Conservation (phyloP, 2,888 invertebrate genomes). For the Hedya salicella region DNA sequence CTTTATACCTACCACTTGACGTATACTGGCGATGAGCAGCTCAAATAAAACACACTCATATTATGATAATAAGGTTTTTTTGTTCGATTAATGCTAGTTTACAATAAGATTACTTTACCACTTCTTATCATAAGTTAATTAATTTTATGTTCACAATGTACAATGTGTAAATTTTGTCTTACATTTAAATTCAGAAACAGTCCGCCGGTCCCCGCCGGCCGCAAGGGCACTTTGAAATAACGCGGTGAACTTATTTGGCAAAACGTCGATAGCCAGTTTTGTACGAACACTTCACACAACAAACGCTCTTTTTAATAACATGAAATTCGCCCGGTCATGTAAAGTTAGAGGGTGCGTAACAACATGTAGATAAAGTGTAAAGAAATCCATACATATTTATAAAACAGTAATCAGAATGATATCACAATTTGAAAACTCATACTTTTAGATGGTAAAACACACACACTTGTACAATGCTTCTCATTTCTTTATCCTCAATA, state of each 20-base stretch:
- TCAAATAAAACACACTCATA: conserved; percentile 75
- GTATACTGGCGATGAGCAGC: too few relatives aligned
- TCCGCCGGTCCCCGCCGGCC: conserved; percentile 76
- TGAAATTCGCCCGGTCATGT: conserved; percentile 26
- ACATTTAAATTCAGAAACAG: conserved; percentile 78
- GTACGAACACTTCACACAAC: conserved; percentile 39
- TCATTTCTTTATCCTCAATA: too few relatives aligned
- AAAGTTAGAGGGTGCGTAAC: too few relatives aligned
- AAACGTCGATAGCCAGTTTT: conserved; percentile 37
- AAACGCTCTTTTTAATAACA: conserved; percentile 27
- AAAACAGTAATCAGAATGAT: too few relatives aligned
- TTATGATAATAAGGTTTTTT: conserved; percentile 85
- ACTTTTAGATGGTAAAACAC: too few relatives aligned
- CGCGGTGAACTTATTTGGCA: conserved; percentile 53
- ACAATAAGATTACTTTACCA: conserved; percentile 83
- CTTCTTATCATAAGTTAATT: conserved; percentile 75
- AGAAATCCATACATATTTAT: not conserved
- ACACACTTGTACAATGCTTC: too few relatives aligned
- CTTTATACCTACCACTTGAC: too few relatives aligned
- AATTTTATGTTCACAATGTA: conserved; percentile 84
- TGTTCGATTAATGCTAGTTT: conserved; percentile 84
- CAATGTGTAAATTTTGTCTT: conserved; percentile 79
- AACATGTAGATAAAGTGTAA: not conserved
- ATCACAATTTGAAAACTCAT: too few relatives aligned
- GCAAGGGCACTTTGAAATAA: conserved; percentile 81